Evolutionary conservation across 2,797 vertebrate species (phyloP).

Genomic region (Ataeniobius toweri): DNA sequence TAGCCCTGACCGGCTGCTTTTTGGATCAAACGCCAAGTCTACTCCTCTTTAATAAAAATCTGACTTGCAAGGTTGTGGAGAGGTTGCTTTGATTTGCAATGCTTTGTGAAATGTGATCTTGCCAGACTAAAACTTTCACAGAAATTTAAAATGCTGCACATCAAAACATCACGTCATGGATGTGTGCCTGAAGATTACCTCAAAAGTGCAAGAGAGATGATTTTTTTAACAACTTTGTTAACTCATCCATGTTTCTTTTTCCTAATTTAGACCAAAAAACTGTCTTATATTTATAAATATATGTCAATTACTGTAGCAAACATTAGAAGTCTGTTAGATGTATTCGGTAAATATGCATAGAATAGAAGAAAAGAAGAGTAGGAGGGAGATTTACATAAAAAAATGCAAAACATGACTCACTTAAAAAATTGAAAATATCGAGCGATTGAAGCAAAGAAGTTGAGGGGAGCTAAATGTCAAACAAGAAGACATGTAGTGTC

Average conservation of each 20-base stretch:
- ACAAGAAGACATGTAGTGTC: constrained; percentile 41
- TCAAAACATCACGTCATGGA: background rate
- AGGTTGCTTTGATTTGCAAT: constrained; percentile 3
- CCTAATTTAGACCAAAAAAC: background rate
- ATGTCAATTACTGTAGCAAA: background rate
- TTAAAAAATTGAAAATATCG: constrained; percentile 14
- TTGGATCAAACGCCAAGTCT: constrained; percentile 17
- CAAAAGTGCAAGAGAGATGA: background rate
- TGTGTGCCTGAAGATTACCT: background rate
- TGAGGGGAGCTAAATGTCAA: constrained; percentile 60
- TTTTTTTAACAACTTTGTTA: background rate
- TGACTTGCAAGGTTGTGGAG: background rate
- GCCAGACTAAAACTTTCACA: constrained; percentile 17
- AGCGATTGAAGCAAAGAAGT: constrained; percentile 45
- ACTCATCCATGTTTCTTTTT: background rate
- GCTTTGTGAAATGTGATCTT: constrained; percentile 11
- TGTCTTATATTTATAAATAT: background rate
- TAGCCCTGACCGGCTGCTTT: background rate
- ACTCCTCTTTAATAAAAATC: constrained; percentile 27
- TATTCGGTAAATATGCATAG: background rate
- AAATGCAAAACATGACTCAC: constrained; percentile 34
- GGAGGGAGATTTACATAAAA: constrained; percentile 2
- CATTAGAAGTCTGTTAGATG: background rate
- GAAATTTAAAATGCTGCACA: background rate
- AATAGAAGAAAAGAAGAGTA: background rate